These are phyloP conservation scores for Patella caerulea DNA, from an alignment of 2,888 invertebrate species.

Conservation along the genomic window DNA sequence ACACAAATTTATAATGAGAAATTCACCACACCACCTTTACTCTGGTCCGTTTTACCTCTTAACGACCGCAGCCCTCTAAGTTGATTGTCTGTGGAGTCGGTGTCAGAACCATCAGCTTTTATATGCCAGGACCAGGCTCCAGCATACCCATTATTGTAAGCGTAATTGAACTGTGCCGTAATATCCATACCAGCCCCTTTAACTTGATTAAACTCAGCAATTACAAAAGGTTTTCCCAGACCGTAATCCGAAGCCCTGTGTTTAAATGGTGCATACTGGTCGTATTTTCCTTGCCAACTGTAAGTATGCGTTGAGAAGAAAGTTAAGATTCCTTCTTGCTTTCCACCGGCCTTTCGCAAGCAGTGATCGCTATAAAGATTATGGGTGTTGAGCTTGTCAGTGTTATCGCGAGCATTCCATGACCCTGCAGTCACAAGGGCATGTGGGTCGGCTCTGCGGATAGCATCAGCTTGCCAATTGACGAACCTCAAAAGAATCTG, in stretches of 20 bases:
- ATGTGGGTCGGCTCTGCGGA: slow-evolving; percentile 38
- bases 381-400: slow-evolving; percentile 37
- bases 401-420: slow-evolving; percentile 43
- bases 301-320: slow-evolving; percentile 52
- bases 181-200: slow-evolving; percentile 29
- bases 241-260: slow-evolving; percentile 26
- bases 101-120: slow-evolving; percentile 34
- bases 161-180: slow-evolving; percentile 25
- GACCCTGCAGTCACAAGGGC: slow-evolving; percentile 46
- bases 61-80: slow-evolving; percentile 22
- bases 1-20: no score
- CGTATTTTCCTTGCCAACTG: slow-evolving; percentile 37
- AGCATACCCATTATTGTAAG: slow-evolving; percentile 32
- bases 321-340: slow-evolving; percentile 42
- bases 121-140: slow-evolving; percentile 40
- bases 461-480: slow-evolving; percentile 51
- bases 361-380: slow-evolving; percentile 49
- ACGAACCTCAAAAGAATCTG: slow-evolving; percentile 48
- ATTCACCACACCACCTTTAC: background rate
- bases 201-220: slow-evolving; percentile 32
- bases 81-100: slow-evolving; percentile 28
- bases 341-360: slow-evolving; percentile 42
- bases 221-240: slow-evolving; percentile 30
- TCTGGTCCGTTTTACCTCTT: slow-evolving; percentile 8
- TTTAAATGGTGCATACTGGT: slow-evolving; percentile 36